These are phyloP conservation scores for Steinernema scapterisci DNA, from an alignment of 2,888 invertebrate genomes.

Conservation along the genomic window DNA sequence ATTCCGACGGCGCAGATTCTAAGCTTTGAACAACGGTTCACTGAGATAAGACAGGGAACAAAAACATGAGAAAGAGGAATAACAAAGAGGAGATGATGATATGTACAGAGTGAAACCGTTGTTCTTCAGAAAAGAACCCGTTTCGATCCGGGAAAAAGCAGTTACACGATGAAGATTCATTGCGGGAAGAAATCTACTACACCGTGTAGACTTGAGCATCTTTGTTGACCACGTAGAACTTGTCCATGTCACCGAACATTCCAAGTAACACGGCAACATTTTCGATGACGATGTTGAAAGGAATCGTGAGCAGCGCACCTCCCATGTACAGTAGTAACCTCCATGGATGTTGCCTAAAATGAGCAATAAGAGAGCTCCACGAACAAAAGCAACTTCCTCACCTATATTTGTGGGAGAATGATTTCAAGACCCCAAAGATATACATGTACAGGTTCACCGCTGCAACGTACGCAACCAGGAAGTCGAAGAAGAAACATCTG, in stretches of 20 bases:
- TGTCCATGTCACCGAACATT: conserved; percentile 88
- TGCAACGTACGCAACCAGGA: conserved; percentile 86
- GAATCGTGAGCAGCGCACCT: conserved; percentile 87
- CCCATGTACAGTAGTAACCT: conserved; percentile 68
- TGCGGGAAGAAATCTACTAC: neutral
- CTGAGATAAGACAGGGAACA: too few species aligned
- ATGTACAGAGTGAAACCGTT: neutral
- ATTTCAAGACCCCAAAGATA: conserved; percentile 93
- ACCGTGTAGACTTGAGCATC: conserved; percentile 70
- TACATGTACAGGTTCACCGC: conserved; percentile 97
- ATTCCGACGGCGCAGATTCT: too few species aligned
- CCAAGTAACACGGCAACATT: conserved; percentile 94
- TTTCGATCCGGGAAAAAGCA: neutral
- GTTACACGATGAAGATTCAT: neutral
- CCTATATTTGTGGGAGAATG: conserved; percentile 76
- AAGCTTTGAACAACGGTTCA: too few species aligned
- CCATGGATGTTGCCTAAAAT: conserved; percentile 60
- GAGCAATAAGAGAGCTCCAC: too few species aligned
- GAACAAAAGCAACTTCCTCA: conserved; percentile 41
- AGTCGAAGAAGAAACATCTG: conserved; percentile 77
- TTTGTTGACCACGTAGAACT: conserved; percentile 95
- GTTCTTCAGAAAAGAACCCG: conserved; percentile 23
- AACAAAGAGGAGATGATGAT: neutral
- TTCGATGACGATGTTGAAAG: conserved; percentile 89
- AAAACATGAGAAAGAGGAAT: neutral